These are phyloP conservation scores for Leiothrix lutea DNA, from an alignment of 2,113 vertebrate species.

Conservation along the genomic window DNA sequence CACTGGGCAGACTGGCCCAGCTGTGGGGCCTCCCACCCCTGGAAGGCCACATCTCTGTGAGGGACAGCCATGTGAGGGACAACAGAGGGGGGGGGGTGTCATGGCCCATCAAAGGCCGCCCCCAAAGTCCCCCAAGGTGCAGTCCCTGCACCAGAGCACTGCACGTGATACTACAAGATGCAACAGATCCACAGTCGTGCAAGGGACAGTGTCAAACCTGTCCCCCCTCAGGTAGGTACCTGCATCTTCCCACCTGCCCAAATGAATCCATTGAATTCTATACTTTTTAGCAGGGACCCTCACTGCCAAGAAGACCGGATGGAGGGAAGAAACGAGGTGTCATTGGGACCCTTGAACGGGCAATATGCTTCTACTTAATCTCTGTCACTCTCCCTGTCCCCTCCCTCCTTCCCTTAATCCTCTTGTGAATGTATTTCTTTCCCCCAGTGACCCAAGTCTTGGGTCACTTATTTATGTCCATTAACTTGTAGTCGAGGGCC, in stretches of 20 bases:
- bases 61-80: background rate
- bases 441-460: background rate
- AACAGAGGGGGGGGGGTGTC: background rate
- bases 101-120: background rate
- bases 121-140: background rate
- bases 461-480: background rate
- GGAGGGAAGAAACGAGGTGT: rapidly evolving
- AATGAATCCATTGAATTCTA: rapidly evolving
- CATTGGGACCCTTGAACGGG: rapidly evolving
- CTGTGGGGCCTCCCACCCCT: background rate
- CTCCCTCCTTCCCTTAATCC: background rate
- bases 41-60: background rate
- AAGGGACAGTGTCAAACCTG: background rate
- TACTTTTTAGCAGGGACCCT: background rate
- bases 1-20: background rate
- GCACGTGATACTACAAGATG: rapidly evolving
- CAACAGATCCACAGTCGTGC: background rate
- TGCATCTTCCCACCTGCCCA: background rate
- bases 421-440: background rate
- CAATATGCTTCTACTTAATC: background rate
- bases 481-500: rapidly evolving
- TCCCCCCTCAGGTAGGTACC: rapidly evolving
- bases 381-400: background rate
- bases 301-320: background rate
- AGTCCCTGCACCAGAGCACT: background rate